Evolutionary conservation across 2,888 invertebrate genomes (phyloP).

Genomic region (Peribatodes rhomboidaria): DNA sequence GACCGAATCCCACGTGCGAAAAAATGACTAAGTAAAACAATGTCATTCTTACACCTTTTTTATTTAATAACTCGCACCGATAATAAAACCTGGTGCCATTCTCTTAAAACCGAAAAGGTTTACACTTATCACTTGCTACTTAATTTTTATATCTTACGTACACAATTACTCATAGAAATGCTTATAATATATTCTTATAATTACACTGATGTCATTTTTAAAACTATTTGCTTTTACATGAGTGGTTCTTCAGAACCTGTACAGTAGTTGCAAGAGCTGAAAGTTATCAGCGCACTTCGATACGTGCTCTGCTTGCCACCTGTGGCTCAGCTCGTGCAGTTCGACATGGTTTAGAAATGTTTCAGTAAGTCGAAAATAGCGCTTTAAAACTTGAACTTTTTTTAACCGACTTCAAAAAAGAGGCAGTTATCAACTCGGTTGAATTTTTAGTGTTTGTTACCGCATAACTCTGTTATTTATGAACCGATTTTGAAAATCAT

Average conservation of each 20-base stretch:
- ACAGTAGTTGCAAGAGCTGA: neutral
- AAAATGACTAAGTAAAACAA: slow-evolving; percentile 52
- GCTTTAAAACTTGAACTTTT: no score
- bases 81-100: slow-evolving; percentile 37
- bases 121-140: slow-evolving; percentile 8
- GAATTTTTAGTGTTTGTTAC: no score
- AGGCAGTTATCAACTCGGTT: no score
- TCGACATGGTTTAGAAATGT: neutral
- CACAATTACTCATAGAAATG: slow-evolving; percentile 3
- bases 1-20: slow-evolving; percentile 26
- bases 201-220: neutral
- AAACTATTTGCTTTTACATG: neutral
- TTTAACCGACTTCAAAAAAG: no score
- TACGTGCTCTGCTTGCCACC: neutral
- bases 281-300: neutral
- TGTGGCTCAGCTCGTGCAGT: neutral
- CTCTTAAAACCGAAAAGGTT: neutral
- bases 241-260: neutral
- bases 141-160: slow-evolving; percentile 3
- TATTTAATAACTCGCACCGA: slow-evolving; percentile 57
- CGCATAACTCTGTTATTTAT: no score
- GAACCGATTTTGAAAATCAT: no score
- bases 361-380: no score
- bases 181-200: neutral
- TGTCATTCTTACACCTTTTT: slow-evolving; percentile 50